Base-by-base conservation (phyloP, 2,113 vertebrate species). In the Ailurus styani region DNA sequence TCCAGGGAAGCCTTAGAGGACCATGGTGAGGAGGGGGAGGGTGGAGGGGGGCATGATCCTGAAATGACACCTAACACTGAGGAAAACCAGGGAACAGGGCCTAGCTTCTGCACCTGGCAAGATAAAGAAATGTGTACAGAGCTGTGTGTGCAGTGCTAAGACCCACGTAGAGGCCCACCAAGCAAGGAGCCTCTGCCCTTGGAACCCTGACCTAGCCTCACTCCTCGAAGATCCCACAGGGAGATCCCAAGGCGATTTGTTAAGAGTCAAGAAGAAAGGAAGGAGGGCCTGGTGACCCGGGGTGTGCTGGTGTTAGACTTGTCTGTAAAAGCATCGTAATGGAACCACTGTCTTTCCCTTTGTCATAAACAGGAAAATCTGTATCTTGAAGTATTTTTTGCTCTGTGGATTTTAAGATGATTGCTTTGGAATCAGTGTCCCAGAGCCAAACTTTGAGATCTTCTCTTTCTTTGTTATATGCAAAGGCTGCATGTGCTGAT, bases 41-140 rank as follows among this genome's bases (percentile, higher is more conserved):
- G 10, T 14, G 25, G 12, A 0, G 10, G 34, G 25, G 25, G 5
- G 31, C 86, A 64, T 0, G 25, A 57, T 0, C 0, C 52, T 7
- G 34, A 81, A 52, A 89, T 37, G 2, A 13, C 17, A 57, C 14
- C 6, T 18, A 3, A 50, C 29, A 15, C 13, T 21, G 25, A 68
- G 55, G 47, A 77, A 84, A 57, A 23, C n/a, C 54, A 11, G 40
- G 75, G 21, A 25, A 34, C 1, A 34, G 42, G 54, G 50, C 40
- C 72, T 37, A 10, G 7, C 55, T 12, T 5, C n/a, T 5, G 68
- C 34, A 4, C 7, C 21, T 2, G 62, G 81, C 52, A 60, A 20
- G 66, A 45, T 7, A 25, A 42, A 45, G 14, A 18, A 34, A 54
- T 6, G 9, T 0, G 0, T 1, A 21, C 15, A 54, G 31, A 90